These are phyloP conservation scores for Pseudotriccus pelzelni DNA, from an alignment of 2,797 vertebrate species.

Conservation along the genomic window DNA sequence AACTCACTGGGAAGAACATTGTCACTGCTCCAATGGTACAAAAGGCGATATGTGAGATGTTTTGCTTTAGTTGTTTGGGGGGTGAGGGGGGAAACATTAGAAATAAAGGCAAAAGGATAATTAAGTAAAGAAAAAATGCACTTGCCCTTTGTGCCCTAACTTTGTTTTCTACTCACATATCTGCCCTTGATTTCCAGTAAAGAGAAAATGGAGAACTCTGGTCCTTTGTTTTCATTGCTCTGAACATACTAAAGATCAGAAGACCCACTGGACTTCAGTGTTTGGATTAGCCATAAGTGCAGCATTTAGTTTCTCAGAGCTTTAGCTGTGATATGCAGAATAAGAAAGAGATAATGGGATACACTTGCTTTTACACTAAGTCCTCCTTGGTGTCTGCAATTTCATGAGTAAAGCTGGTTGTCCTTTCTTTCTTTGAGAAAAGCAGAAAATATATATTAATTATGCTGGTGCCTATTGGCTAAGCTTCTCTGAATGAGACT, in stretches of 20 bases:
- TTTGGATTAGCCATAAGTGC: not conserved
- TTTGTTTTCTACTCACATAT: not conserved
- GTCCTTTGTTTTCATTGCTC: not conserved
- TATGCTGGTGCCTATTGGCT: not conserved
- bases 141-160: not conserved
- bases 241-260: not conserved
- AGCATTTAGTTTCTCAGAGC: not conserved
- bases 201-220: not conserved
- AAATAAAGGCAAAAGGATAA: constrained; percentile 48
- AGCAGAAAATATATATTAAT: constrained; percentile 38
- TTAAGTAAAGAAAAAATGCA: constrained; percentile 29
- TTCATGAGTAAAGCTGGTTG: not conserved
- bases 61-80: constrained; percentile 2
- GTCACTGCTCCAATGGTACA: not conserved
- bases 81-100: not conserved
- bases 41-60: not conserved
- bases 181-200: not conserved
- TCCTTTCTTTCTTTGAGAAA: not conserved
- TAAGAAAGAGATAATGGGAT: not conserved
- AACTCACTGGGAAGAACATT: not conserved
- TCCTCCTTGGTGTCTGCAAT: not conserved
- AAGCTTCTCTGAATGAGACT: constrained; percentile 28
- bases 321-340: not conserved
- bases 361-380: not conserved
- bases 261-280: not conserved